Evolutionary conservation across 2,113 vertebrate species (phyloP).

Genomic region (Stomatorhinus ivindoensis): DNA sequence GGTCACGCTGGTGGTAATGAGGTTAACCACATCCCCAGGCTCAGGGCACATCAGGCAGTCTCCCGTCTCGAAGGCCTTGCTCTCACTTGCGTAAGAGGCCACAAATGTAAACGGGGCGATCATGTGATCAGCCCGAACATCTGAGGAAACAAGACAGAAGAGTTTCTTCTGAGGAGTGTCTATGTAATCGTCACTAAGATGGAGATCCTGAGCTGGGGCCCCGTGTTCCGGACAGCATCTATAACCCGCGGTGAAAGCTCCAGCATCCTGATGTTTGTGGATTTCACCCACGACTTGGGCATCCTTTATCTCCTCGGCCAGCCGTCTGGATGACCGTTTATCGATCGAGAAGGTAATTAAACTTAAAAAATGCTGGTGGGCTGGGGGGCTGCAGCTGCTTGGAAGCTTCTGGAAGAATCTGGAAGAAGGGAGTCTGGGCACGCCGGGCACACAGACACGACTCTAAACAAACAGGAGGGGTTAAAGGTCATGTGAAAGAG

Average conservation of each 20-base stretch:
- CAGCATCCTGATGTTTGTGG: neutral
- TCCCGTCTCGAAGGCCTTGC: neutral
- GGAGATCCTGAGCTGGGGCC: neutral
- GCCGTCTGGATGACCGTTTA: conserved; percentile 17
- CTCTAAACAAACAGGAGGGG: neutral
- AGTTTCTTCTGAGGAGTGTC: neutral
- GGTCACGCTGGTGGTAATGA: conserved; percentile 1
- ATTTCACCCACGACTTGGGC: neutral
- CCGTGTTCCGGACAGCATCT: neutral
- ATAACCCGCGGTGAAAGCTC: neutral
- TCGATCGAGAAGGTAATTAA: conserved; percentile 19
- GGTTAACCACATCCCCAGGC: neutral
- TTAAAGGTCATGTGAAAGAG: neutral
- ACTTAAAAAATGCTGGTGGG: neutral
- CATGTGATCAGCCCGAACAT: neutral
- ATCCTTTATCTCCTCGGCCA: neutral
- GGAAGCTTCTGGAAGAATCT: neutral
- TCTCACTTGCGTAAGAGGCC: neutral
- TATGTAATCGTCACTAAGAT: neutral
- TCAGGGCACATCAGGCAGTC: neutral
- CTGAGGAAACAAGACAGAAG: neutral
- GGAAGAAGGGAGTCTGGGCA: neutral
- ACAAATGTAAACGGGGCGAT: neutral
- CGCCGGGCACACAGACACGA: neutral
- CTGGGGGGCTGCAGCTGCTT: neutral